A percentile compares a stretch with the other conserved stretches of the same genome.
These are phyloP conservation scores for Neoniphon sammara DNA, from an alignment of 2,797 vertebrate species.

Conservation along the genomic window DNA sequence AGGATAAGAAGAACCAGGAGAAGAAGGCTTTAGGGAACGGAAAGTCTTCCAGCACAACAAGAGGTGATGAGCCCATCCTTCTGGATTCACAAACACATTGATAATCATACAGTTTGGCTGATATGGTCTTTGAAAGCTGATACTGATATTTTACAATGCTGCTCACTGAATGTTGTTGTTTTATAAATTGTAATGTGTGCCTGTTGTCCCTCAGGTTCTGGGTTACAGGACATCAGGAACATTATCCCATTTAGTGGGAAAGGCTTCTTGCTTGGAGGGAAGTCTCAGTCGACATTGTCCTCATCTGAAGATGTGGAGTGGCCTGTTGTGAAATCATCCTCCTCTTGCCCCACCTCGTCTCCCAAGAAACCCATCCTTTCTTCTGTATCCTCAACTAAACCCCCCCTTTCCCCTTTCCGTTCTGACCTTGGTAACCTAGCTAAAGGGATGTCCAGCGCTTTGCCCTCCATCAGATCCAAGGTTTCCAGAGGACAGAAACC, in stretches of 20 bases:
- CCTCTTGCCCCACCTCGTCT: slow-evolving; percentile 39
- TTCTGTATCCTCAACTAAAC: slow-evolving; percentile 19
- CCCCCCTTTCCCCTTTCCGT: slow-evolving; percentile 11
- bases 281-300: slow-evolving; percentile 37
- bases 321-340: slow-evolving; percentile 33
- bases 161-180: too few species aligned
- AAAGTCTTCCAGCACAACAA: slow-evolving; percentile 49
- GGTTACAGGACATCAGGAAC: slow-evolving; percentile 74
- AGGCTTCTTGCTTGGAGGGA: slow-evolving; percentile 87
- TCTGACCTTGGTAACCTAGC: background rate
- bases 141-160: too few species aligned
- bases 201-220: slow-evolving; percentile 72
- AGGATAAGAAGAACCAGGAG: slow-evolving; percentile 38
- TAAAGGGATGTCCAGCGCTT: slow-evolving; percentile 12
- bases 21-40: slow-evolving; percentile 34
- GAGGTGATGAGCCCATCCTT: slow-evolving; percentile 43
- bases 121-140: background rate
- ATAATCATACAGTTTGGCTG: background rate
- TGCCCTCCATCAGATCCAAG: slow-evolving; percentile 28
- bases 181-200: too few species aligned
- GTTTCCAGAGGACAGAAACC: slow-evolving; percentile 17
- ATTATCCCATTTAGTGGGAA: slow-evolving; percentile 90
- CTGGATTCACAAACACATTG: too few species aligned
- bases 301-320: background rate
- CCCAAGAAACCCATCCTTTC: slow-evolving; percentile 33